A percentile compares a stretch with the other conserved stretches of the same genome.
Conservation (phyloP, 2,113 vertebrate genomes). For the Phoenicopterus ruber region DNA sequence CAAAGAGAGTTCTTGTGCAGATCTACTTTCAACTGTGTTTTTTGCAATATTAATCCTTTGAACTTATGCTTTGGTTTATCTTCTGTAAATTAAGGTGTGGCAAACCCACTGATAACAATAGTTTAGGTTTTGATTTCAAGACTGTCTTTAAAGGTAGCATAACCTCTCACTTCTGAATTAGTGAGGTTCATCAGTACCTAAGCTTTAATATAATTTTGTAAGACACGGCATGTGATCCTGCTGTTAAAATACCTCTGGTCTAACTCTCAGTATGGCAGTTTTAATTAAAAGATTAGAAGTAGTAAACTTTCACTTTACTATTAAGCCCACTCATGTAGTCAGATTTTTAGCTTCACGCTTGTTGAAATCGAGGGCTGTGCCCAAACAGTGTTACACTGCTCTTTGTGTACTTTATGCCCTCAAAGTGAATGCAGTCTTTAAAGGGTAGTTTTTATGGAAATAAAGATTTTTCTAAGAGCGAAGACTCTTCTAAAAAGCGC, state of each 20-base stretch:
- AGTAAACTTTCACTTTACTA: background rate
- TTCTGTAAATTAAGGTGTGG: background rate
- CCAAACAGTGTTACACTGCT: background rate
- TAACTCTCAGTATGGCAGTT: background rate
- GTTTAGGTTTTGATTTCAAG: background rate
- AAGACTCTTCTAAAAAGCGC: background rate
- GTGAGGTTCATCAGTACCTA: background rate
- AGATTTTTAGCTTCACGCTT: background rate
- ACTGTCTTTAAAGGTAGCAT: background rate
- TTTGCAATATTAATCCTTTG: background rate
- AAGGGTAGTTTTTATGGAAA: background rate
- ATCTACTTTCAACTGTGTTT: background rate
- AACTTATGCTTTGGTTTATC: background rate
- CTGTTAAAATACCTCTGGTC: background rate
- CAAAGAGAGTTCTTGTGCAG: background rate
- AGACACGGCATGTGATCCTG: background rate
- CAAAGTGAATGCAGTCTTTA: background rate
- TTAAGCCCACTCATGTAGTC: background rate
- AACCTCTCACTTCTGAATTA: background rate
- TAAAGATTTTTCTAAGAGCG: background rate
- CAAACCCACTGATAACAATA: background rate
- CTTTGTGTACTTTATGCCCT: background rate
- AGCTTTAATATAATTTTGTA: background rate
- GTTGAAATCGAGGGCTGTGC: background rate
- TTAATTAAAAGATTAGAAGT: background rate